Base-by-base conservation (phyloP, 2,797 vertebrate species). In the Cetoscarus ocellatus region DNA sequence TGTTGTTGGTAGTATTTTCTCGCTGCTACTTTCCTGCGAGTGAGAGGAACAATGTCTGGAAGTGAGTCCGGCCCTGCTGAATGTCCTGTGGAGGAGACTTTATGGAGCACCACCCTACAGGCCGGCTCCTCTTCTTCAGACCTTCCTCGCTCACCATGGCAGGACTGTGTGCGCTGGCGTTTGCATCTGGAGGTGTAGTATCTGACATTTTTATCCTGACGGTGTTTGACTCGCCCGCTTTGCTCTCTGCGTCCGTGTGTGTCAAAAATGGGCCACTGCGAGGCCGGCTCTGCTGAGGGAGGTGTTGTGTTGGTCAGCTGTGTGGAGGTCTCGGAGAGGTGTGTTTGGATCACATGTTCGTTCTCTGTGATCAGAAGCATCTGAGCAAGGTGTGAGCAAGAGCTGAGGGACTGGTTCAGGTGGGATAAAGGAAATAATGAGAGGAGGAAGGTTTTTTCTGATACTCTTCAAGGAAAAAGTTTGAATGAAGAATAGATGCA, bases 21-120 rank as follows among this genome's bases (percentile, higher is more conserved):
- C 65, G 42, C 81, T 71, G 79, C 80, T 86, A 80, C 80, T 83
- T 92, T 91, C 90, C 91, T 92, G 90, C 54, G 61, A 83, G 84
- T 64, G 49, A 61, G 57, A 77, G 68, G 80, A 92, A 94, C 93
- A 94, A 93, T 94, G 89, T 92, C 85, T 93, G 93, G 93, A 94
- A 94, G 70, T 92, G 91, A 91, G 90, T 91, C 88, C 85, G 80
- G 83, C 72, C 75, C 79, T 74, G n/a, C 48, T 77, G 80, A 78
- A 87, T 86, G 87, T 87, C 88, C 88, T 83, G 84, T 78, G 62
- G 50, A 52, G 40, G 74, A 80, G 59, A 60, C 73, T 40, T 51
- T 13, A 59, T 50, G 58, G 14, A 43, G 83, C 59, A 77, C 80
- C 80, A 77, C 85, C 80, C 81, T 72, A 55, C 43, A 19, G 36